Percentiles rank a stretch among this genome's conserved stretches.
phyloP scores from a whole-genome alignment of 2,797 vertebrate species.

The Hyperoplus immaculatus region DNA sequence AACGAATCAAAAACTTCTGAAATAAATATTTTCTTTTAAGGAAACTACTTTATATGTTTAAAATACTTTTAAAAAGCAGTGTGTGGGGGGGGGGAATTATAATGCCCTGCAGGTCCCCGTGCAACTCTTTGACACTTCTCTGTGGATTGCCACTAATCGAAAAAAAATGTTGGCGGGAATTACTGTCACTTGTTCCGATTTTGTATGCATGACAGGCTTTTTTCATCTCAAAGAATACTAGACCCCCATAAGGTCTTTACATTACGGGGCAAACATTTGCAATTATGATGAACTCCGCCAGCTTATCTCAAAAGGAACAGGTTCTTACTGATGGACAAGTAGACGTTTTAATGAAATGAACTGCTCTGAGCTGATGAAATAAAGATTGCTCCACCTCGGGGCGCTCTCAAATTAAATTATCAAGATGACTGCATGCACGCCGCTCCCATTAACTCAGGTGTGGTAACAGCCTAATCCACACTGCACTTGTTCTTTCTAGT shows the following conservation, averaged over 20 bases:
- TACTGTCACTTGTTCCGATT: constrained; percentile 79
- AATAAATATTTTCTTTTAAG: constrained; percentile 6
- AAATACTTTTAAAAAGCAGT: constrained; percentile 20
- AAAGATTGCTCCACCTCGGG: constrained; percentile 83
- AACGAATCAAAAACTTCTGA: no score
- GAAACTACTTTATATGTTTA: constrained; percentile 8
- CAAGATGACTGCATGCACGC: constrained; percentile 77
- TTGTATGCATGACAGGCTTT: constrained; percentile 81
- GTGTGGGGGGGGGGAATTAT: constrained; percentile 28
- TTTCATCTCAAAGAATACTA: constrained; percentile 79
- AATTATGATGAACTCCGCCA: constrained; percentile 84
- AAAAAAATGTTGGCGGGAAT: constrained; percentile 78
- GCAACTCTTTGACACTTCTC: constrained; percentile 66
- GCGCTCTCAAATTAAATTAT: constrained; percentile 84
- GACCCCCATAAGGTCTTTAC: constrained; percentile 82
- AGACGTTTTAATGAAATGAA: constrained; percentile 84
- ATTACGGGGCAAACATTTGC: constrained; percentile 84
- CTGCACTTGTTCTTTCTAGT: constrained; percentile 44
- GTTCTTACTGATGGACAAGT: constrained; percentile 81
- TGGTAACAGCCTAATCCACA: constrained; percentile 54
- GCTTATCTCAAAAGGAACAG: constrained; percentile 84
- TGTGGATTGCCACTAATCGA: constrained; percentile 70
- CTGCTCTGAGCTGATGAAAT: constrained; percentile 84
- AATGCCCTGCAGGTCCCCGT: constrained; percentile 62
- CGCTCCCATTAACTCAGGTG: constrained; percentile 75